Conservation (phyloP, 2,113 vertebrate genomes). For the Nanger granti region DNA sequence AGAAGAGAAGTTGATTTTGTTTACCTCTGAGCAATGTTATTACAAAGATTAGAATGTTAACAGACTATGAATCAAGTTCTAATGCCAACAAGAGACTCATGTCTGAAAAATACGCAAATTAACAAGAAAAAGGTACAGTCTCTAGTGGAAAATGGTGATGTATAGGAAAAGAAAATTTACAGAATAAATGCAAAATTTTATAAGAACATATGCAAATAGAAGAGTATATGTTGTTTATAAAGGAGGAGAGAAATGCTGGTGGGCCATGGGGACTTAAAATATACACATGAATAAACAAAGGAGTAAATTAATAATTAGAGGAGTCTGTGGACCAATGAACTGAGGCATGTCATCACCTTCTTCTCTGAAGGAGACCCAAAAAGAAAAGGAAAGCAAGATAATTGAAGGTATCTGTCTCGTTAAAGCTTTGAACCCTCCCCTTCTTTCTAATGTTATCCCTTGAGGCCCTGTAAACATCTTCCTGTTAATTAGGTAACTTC, state of each 20-base stretch:
- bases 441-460: not conserved
- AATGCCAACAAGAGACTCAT: not conserved
- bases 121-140: not conserved
- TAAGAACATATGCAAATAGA: not conserved
- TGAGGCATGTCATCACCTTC: not conserved
- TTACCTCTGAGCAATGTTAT: not conserved
- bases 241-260: not conserved
- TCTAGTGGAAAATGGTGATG: not conserved
- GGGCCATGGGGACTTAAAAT: not conserved
- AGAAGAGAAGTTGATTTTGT: not conserved
- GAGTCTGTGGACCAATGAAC: not conserved
- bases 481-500: not conserved
- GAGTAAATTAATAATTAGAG: not conserved
- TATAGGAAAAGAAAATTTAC: not conserved
- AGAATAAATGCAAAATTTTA: not conserved
- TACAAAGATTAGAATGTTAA: slow-evolving; percentile 13
- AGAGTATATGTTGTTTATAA: not conserved
- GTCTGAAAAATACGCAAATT: not conserved
- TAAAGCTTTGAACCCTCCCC: not conserved
- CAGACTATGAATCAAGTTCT: not conserved
- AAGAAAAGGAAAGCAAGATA: not conserved
- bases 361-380: not conserved
- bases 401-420: not conserved
- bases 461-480: not conserved
- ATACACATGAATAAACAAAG: not conserved